phyloP scores from a whole-genome alignment of 2,113 vertebrate species.

The Meles meles region DNA sequence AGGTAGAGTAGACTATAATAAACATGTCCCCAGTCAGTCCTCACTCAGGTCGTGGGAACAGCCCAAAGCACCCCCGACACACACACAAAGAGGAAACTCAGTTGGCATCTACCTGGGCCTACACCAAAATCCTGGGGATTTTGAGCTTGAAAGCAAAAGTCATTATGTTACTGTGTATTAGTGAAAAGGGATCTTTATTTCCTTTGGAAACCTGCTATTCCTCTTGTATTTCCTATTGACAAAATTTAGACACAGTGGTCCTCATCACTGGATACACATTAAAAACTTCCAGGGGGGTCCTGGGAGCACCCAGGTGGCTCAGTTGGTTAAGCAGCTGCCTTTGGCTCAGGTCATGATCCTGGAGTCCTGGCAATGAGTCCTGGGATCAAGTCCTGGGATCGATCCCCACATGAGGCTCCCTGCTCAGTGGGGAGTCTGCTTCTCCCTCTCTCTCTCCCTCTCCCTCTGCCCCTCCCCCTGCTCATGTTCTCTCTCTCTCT shows the following conservation, averaged over 20 bases:
- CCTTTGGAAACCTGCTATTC: slow-evolving; percentile 6
- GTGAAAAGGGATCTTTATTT: slow-evolving; percentile 12
- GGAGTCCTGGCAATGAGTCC: no score
- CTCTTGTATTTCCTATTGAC: background rate
- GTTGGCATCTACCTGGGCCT: slow-evolving; percentile 43
- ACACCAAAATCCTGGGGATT: slow-evolving; percentile 9
- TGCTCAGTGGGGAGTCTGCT: no score
- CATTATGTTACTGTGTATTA: slow-evolving; percentile 43
- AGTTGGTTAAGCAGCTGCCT: background rate
- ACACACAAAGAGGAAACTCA: slow-evolving; percentile 24
- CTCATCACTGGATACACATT: background rate
- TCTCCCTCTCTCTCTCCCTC: no score
- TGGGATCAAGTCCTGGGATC: no score
- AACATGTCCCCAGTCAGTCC: background rate
- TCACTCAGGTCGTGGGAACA: background rate
- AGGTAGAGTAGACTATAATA: background rate
- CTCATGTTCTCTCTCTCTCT: no score
- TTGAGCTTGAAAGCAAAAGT: slow-evolving; percentile 52
- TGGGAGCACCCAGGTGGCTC: background rate
- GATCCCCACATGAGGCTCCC: no score
- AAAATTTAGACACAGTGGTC: background rate
- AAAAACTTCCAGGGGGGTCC: background rate
- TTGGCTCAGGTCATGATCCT: no score
- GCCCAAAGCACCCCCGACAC: background rate
- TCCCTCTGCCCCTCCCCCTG: no score